These are phyloP conservation scores for Pseudochirops corinnae DNA, from an alignment of 2,797 vertebrate species.

Conservation along the genomic window DNA sequence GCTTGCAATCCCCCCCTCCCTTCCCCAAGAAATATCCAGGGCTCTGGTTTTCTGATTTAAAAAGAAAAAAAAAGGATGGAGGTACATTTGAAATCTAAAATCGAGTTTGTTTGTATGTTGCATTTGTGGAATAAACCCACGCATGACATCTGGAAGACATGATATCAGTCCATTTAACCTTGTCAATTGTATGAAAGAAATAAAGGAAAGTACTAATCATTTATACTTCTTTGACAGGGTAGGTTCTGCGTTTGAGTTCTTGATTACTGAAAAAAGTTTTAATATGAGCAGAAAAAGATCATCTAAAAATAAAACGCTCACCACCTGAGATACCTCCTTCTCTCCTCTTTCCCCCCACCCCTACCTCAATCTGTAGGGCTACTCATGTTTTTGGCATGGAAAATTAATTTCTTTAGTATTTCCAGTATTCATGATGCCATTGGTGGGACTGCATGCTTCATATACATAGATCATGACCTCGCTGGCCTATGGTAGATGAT, in stretches of 20 bases:
- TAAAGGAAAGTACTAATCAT: neutral
- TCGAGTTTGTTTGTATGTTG: slow-evolving; percentile 20
- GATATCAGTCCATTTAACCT: neutral
- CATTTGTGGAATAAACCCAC: neutral
- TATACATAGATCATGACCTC: neutral
- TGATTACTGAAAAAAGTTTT: neutral
- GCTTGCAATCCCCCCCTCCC: slow-evolving; percentile 35
- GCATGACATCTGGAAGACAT: neutral
- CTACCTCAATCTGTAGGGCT: neutral
- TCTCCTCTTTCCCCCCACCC: neutral
- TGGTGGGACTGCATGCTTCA: neutral
- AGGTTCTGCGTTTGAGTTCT: slow-evolving; percentile 1
- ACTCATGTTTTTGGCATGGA: neutral
- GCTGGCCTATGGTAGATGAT: neutral
- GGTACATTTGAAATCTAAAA: slow-evolving; percentile 29
- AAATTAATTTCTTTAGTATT: neutral
- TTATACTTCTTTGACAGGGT: neutral
- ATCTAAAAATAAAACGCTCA: slow-evolving; percentile 4
- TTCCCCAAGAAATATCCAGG: neutral
- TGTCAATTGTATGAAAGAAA: slow-evolving; percentile 44
- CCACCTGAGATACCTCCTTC: neutral
- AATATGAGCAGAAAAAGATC: neutral
- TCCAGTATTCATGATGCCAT: neutral
- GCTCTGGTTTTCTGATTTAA: slow-evolving; percentile 45
- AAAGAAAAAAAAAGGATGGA: slow-evolving; percentile 3